Conservation (phyloP, 64 coral and sea anemone species). For the Hydrozoanthus tunicans region DNA sequence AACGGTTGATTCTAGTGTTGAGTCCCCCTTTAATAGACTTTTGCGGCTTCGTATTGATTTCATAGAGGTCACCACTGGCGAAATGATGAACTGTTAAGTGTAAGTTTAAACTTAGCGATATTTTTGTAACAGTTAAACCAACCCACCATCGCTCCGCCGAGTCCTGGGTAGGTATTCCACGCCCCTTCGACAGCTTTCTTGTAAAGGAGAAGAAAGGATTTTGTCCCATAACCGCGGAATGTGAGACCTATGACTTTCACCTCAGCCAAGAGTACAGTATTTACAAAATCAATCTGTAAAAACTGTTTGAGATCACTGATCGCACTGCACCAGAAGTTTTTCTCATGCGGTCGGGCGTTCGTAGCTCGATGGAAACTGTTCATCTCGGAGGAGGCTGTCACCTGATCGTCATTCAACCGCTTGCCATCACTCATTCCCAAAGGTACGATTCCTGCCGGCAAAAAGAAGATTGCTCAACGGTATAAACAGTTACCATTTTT, state of each 20-base stretch:
- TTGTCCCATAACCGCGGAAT: constrained; percentile 7
- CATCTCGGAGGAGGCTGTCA: constrained; percentile 36
- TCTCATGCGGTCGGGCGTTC: not conserved
- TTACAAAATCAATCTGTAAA: constrained; percentile 40
- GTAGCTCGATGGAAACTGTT: constrained; percentile 23
- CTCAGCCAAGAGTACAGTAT: constrained; percentile 10
- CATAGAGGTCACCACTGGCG: too few species aligned
- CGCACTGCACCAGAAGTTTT: constrained; percentile 25
- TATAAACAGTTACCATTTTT: not conserved
- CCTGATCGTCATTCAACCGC: constrained; percentile 19
- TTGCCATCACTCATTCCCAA: constrained; percentile 42
- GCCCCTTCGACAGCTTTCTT: not conserved
- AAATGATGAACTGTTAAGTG: too few species aligned
- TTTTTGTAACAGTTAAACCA: too few species aligned
- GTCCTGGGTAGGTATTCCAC: constrained; percentile 28
- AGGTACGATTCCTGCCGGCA: constrained; percentile 19
- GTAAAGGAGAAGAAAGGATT: constrained; percentile 35
- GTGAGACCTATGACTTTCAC: constrained; percentile 17
- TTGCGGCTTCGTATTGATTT: too few species aligned
- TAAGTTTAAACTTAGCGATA: too few species aligned
- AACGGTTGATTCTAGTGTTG: too few species aligned
- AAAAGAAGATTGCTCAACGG: not conserved
- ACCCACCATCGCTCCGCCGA: constrained; percentile 16
- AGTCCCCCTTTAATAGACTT: too few species aligned
- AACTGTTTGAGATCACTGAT: constrained; percentile 34